Percentiles rank a stretch among this genome's conserved stretches.
These are phyloP conservation scores for Aphrophora alni DNA, from an alignment of 2,888 invertebrate species.

Conservation along the genomic window DNA sequence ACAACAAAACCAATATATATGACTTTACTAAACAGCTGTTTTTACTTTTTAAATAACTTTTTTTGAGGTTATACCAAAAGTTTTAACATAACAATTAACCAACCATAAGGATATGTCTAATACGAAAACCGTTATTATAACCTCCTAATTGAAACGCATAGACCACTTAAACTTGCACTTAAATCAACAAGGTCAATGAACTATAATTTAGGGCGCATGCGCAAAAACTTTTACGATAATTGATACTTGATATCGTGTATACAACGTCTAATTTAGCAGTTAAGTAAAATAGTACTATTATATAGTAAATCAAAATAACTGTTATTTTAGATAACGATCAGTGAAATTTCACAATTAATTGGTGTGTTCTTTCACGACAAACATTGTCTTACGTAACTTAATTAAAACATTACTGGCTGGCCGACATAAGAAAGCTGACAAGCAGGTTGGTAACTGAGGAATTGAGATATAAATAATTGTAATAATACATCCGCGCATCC, in stretches of 20 bases:
- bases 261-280: neutral
- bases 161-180: neutral
- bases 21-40: too few species aligned
- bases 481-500: too few species aligned
- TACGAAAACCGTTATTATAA: too few species aligned
- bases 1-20: too few species aligned
- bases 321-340: neutral
- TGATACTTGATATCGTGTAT: neutral
- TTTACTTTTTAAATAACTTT: too few species aligned
- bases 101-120: too few species aligned
- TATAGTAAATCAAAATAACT: neutral
- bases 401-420: neutral
- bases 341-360: neutral
- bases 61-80: too few species aligned
- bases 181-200: neutral
- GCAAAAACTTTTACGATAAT: neutral
- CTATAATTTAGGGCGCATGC: neutral
- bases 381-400: neutral
- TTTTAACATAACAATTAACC: too few species aligned
- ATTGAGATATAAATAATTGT: too few species aligned
- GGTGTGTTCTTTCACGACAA: neutral
- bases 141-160: too few species aligned
- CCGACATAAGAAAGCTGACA: neutral
- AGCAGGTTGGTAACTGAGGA: neutral
- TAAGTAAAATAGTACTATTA: neutral